A percentile compares a stretch with the other conserved stretches of the same genome.
Evolutionary conservation across 2,797 vertebrate species (phyloP).

Genomic region (Triplophysa bombifrons): DNA sequence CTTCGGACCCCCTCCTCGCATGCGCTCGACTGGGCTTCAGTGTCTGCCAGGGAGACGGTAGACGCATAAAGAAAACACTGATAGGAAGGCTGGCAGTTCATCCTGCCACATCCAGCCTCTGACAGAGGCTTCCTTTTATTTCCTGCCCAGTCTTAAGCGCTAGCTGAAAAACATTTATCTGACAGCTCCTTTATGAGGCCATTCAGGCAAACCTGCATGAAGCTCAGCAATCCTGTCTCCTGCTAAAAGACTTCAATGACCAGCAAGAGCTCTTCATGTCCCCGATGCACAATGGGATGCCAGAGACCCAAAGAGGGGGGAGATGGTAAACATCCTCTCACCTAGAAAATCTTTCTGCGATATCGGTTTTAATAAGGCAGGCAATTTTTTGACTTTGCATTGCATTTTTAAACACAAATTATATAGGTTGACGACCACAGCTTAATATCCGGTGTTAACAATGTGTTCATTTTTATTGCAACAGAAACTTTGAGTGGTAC

Average conservation of each 20-base stretch:
- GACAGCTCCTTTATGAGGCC: slow-evolving; percentile 71
- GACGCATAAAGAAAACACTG: slow-evolving; percentile 76
- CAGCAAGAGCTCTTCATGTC: slow-evolving; percentile 41
- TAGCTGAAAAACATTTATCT: slow-evolving; percentile 72
- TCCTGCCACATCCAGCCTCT: slow-evolving; percentile 69
- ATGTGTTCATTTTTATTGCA: no score
- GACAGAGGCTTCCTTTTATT: slow-evolving; percentile 77
- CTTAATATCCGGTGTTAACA: no score
- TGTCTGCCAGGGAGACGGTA: slow-evolving; percentile 61
- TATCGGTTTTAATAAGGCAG: not conserved
- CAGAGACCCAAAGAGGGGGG: not conserved
- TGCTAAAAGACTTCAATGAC: slow-evolving; percentile 43
- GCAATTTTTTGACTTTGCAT: not conserved
- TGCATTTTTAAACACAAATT: not conserved
- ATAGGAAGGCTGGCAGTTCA: slow-evolving; percentile 73
- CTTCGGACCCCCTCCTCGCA: slow-evolving; percentile 63
- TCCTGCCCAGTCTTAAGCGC: slow-evolving; percentile 63
- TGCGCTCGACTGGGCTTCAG: slow-evolving; percentile 46
- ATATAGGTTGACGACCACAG: not conserved
- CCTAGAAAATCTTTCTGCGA: not conserved
- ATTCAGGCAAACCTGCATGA: slow-evolving; percentile 66
- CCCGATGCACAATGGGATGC: slow-evolving; percentile 13
- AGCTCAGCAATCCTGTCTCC: slow-evolving; percentile 62
- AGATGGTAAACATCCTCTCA: slow-evolving; percentile 24
- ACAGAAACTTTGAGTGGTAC: no score